A percentile compares a stretch with the other conserved stretches of the same genome.
These are phyloP conservation scores for Anguilla pacifica DNA, from an alignment of 2,797 vertebrate species.

Conservation along the genomic window DNA sequence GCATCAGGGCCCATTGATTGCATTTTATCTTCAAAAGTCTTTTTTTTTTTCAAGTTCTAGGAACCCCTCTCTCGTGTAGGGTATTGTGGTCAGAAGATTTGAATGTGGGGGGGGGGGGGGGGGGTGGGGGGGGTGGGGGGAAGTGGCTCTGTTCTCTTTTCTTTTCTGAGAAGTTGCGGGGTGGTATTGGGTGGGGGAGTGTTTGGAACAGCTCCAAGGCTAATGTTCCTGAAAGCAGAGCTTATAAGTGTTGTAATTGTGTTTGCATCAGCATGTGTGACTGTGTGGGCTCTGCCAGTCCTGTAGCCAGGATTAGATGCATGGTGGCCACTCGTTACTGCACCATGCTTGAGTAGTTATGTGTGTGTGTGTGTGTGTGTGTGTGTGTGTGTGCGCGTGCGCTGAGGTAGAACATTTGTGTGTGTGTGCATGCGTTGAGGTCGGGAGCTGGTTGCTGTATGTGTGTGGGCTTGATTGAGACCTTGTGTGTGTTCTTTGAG, in stretches of 20 bases:
- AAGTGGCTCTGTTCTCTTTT: background rate
- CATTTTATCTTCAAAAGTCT: background rate
- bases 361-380: constrained; percentile 49
- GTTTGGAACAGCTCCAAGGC: background rate
- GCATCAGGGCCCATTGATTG: background rate
- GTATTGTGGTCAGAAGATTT: background rate
- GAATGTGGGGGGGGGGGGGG: background rate
- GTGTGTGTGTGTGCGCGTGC: no score
- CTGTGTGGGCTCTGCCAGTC: background rate
- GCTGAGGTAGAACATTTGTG: no score
- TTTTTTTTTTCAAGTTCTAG: background rate
- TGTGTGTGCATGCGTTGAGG: background rate
- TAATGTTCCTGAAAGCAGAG: background rate
- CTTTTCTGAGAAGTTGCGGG: background rate
- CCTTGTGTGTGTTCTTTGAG: background rate
- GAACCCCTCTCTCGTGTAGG: background rate
- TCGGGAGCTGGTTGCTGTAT: background rate
- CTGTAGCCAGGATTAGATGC: background rate
- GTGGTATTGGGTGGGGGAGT: background rate
- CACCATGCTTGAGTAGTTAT: background rate
- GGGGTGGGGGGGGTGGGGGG: background rate
- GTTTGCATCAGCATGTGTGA: background rate
- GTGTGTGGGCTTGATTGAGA: background rate
- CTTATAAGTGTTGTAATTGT: background rate
- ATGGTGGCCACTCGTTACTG: background rate